These are phyloP conservation scores for Squalus acanthias DNA, from an alignment of 2,797 vertebrate species.

Conservation along the genomic window DNA sequence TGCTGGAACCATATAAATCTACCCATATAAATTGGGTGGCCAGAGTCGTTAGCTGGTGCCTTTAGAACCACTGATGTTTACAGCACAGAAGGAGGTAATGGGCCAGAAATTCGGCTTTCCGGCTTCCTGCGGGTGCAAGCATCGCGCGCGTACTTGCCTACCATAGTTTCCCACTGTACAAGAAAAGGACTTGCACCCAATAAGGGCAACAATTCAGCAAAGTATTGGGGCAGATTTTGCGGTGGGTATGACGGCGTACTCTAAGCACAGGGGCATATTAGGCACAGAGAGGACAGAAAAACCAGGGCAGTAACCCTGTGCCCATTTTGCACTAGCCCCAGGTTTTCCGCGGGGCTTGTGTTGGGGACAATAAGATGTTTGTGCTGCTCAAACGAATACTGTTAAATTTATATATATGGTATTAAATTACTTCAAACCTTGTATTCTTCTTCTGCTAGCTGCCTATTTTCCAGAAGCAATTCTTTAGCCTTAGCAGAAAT, in stretches of 20 bases:
- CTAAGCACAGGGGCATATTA: background rate
- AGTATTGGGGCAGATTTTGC: too few species aligned
- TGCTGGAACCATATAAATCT: too few species aligned
- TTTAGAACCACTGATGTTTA: background rate
- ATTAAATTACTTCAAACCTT: slow-evolving; percentile 55
- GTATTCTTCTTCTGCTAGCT: slow-evolving; percentile 55
- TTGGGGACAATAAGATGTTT: background rate
- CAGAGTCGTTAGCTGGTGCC: too few species aligned
- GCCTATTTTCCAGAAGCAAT: slow-evolving; percentile 62
- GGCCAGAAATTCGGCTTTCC: too few species aligned
- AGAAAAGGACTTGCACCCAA: too few species aligned
- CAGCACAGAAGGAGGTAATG: background rate
- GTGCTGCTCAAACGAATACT: background rate
- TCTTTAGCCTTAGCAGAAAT: slow-evolving; percentile 56
- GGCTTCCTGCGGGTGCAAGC: too few species aligned
- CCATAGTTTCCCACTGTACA: too few species aligned
- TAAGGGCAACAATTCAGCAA: too few species aligned
- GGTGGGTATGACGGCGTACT: too few species aligned
- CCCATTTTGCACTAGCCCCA: background rate
- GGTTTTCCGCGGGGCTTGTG: background rate
- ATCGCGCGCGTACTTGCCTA: too few species aligned
- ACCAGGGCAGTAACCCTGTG: background rate
- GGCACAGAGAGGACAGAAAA: background rate
- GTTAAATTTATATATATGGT: background rate
- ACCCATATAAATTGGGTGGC: too few species aligned